Conservation (phyloP, 2,797 vertebrate species). For the Toxotes lorentzi region DNA sequence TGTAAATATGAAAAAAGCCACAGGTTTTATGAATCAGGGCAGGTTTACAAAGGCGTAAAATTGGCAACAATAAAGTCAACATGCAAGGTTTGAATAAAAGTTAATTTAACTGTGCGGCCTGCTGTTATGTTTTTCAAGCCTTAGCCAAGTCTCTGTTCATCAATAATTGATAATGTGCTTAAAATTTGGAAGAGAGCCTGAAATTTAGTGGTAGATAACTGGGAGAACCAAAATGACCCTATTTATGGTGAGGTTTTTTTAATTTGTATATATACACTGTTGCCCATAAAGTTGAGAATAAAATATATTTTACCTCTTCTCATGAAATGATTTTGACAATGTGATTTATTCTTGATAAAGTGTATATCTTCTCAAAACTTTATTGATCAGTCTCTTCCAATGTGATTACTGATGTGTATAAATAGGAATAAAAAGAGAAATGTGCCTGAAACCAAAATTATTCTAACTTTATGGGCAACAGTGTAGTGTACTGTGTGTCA, state of each 20-base stretch:
- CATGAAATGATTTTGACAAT: no score
- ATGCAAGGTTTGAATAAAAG: neutral
- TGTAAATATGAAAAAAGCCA: neutral
- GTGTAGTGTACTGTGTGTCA: no score
- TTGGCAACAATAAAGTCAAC: neutral
- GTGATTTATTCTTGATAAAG: no score
- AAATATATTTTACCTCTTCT: no score
- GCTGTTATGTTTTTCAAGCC: neutral
- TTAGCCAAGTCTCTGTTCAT: neutral
- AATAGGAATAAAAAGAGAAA: no score
- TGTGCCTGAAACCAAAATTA: no score
- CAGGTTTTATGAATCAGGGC: neutral
- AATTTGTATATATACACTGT: neutral
- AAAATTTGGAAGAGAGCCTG: neutral
- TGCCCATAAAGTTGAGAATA: no score
- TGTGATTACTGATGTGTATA: no score
- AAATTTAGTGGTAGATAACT: neutral
- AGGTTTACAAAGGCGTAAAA: neutral
- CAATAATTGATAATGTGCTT: neutral
- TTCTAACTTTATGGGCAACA: no score
- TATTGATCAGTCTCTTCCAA: no score
- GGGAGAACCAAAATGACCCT: neutral
- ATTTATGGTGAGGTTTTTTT: neutral
- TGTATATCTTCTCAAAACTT: no score
- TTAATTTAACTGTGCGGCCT: neutral